Base-by-base conservation (phyloP, 2,888 invertebrate species). In the Doris montereyensis region DNA sequence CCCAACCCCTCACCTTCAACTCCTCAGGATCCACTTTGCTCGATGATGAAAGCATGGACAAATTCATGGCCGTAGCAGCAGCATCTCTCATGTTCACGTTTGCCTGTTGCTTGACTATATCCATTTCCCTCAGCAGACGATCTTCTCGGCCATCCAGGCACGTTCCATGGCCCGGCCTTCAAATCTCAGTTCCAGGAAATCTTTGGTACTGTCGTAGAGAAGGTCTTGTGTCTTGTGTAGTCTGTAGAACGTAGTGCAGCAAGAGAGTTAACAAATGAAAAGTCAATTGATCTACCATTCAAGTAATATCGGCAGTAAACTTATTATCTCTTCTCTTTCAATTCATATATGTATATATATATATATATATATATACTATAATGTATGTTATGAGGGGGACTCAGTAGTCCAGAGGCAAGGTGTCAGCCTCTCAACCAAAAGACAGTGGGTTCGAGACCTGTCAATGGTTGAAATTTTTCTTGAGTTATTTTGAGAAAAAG, bases 181-280 rank as follows among this genome's bases (percentile, higher is more conserved):
- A 79, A 89, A 89, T 13, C 91, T 85, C 70, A 89, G 84, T 77
- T 90, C 88, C 13, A 92, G 84, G 77, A 91, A 90, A 76, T 92
- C 92, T 83, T 89, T 88, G 1, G 91, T 92, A 81, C 90, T 90
- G 81, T 90, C 90, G 83, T 92, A 91, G 79, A 92, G 84, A n/a
- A 91, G 84, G 77, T 92, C 91, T 82, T 92, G 91, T 2, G 91
- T 90, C 83, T 91, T 90, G 83, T 91, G 90, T 74, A 92, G 84
- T 81, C 91, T 91, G 85, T 28, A 83, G 78, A 10, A 28, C 24
- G 21, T 2, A 68, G 1, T 34, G n/a, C n/a, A n/a, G n/a, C n/a
- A n/a, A n/a, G n/a, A n/a, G n/a, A n/a, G n/a, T n/a, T n/a, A n/a
- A n/a, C n/a, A n/a, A n/a, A n/a, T n/a, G n/a, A n/a, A n/a, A n/a